Percentiles rank a stretch among this genome's conserved stretches.
These are phyloP conservation scores for Entelurus aequoreus DNA, from an alignment of 2,113 vertebrate species.

Conservation along the genomic window DNA sequence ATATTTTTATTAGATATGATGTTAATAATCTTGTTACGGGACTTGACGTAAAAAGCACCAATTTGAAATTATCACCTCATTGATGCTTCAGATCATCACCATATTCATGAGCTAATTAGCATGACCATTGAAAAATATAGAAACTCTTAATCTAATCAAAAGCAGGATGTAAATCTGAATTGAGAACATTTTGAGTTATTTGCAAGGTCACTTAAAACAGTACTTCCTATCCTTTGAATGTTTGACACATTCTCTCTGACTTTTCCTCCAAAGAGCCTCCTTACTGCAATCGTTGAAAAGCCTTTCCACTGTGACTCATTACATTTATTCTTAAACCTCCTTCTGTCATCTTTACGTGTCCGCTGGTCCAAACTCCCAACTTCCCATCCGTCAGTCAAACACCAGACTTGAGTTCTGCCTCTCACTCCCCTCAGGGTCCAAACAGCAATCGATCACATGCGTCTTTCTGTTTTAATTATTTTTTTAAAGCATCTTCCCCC, in stretches of 20 bases:
- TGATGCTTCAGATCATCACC: no score
- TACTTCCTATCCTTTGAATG: background rate
- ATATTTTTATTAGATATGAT: no score
- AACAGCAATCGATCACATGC: constrained; percentile 9
- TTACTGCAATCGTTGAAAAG: constrained; percentile 26
- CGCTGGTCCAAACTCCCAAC: constrained; percentile 26
- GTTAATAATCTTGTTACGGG: no score
- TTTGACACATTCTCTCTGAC: constrained; percentile 1
- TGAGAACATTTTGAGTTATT: background rate
- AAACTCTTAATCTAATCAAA: no score
- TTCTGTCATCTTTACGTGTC: constrained; percentile 36
- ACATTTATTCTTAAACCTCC: constrained; percentile 40
- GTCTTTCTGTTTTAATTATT: background rate
- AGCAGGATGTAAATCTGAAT: no score
- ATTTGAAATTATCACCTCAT: no score
- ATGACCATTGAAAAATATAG: no score
- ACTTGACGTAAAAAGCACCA: no score
- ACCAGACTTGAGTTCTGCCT: constrained; percentile 16
- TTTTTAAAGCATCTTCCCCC: background rate
- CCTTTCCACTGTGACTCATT: constrained; percentile 30
- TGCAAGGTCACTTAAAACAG: background rate
- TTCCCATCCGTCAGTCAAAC: constrained; percentile 25
- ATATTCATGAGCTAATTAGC: no score
- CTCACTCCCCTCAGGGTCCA: constrained; percentile 16
- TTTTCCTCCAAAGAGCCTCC: constrained; percentile 3